These are phyloP conservation scores for Papilio gigon DNA, from an alignment of 2,888 invertebrate species.

Conservation along the genomic window DNA sequence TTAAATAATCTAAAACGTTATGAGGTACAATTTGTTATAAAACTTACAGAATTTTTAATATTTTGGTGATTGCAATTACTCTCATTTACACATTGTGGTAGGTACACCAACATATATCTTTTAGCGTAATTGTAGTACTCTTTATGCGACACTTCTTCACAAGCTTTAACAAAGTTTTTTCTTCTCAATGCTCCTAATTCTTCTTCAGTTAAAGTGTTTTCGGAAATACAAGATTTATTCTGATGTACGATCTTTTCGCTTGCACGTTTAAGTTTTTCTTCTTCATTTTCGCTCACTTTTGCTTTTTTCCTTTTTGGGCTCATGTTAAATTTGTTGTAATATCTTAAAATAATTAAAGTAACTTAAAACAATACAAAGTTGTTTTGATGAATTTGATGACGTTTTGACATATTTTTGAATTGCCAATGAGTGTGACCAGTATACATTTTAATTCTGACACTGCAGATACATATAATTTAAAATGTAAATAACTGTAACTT, in stretches of 20 bases:
- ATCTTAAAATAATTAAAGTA: too few species aligned
- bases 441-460: too few species aligned
- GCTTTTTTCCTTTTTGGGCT: constrained; percentile 61
- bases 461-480: too few species aligned
- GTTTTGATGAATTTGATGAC: background rate
- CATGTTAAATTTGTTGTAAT: constrained; percentile 43
- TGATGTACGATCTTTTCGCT: constrained; percentile 46
- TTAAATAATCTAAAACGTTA: too few species aligned
- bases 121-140: constrained; percentile 61
- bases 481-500: too few species aligned
- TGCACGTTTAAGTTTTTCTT: constrained; percentile 48
- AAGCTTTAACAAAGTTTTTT: constrained; percentile 70
- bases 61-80: constrained; percentile 56
- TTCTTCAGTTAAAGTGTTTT: constrained; percentile 41
- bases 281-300: constrained; percentile 44
- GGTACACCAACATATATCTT: constrained; percentile 60
- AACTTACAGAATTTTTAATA: constrained; percentile 24
- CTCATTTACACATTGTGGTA: constrained; percentile 61
- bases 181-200: constrained; percentile 57
- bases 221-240: constrained; percentile 55
- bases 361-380: too few species aligned
- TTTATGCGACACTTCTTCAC: constrained; percentile 65
- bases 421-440: background rate
- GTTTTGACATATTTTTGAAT: background rate
- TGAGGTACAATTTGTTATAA: background rate